phyloP scores from a whole-genome alignment of 2,113 vertebrate genomes.

The Athene noctua region DNA sequence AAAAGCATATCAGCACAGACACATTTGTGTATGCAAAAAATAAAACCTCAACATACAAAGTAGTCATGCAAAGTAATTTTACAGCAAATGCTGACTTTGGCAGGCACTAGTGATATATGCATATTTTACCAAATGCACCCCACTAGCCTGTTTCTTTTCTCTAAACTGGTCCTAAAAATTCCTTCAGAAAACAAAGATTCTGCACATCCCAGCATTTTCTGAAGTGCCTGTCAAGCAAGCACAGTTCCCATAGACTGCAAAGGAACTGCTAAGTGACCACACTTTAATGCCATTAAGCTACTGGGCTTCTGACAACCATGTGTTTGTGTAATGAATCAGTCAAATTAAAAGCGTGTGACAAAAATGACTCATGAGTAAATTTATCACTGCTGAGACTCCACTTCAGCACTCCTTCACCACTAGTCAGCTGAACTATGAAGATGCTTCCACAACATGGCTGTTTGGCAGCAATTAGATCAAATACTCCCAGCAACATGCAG shows the following conservation, averaged over 20 bases:
- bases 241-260: conserved; percentile 14
- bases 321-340: conserved; percentile 61
- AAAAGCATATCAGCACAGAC: not conserved
- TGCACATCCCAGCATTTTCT: not conserved
- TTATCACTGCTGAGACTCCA: conserved; percentile 13
- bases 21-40: not conserved
- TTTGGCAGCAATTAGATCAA: conserved; percentile 39
- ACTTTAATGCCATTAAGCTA: conserved; percentile 62
- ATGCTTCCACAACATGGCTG: not conserved
- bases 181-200: conserved; percentile 1
- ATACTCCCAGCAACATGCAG: not conserved
- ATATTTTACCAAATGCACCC: not conserved
- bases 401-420: conserved; percentile 46
- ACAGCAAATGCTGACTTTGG: conserved; percentile 34
- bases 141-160: not conserved
- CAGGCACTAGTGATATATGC: not conserved
- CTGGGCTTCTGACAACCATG: conserved; percentile 59
- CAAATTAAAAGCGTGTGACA: conserved; percentile 63
- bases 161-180: not conserved
- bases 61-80: not conserved
- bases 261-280: conserved; percentile 64
- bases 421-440: conserved; percentile 7
- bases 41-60: not conserved
- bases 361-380: conserved; percentile 60
- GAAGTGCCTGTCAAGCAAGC: conserved; percentile 16